Evolutionary conservation across 2,888 invertebrate genomes (phyloP), one percentile per base, ranked within the genome.

Genomic region (Drosophila nr. medialis): DNA sequence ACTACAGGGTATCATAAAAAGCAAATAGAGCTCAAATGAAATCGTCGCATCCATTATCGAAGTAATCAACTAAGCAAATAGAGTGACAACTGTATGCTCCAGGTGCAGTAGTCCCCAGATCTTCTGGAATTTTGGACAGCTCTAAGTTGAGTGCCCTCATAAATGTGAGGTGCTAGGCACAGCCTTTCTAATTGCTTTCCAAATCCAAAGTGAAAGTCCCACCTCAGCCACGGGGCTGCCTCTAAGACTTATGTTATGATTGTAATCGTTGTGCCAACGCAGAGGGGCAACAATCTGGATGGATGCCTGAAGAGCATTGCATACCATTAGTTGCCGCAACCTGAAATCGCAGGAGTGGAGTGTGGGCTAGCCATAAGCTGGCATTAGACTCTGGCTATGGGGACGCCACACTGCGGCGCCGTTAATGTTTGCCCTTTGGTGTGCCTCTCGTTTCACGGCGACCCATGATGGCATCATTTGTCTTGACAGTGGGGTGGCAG

Each of bases 111-210:
- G 60, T 27, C 51, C 32, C 27, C 40, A 42, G 62, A 42, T 34
- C 50, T 67, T 50, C 30, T 45, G 8, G 8, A 40, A 40, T 10
- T 40, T 4, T n/a, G 36, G 40, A 21, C 32, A 51, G 34, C 32
- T 38, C 13, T 38, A n/a, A 27, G 30, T 21, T 30, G 15, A 7
- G 45, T 24, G 58, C 51, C 10, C 59, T 55, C 72, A 77, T 72
- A 66, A 84, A 75, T 71, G 72, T 67, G 27, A 59, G 34, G 60
- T 48, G 36, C 21, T n/a, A 53, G 40, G 34, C 45, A 51, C 59
- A 62, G 69, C 59, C 79, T 79, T 84, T 72, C 81, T 86, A 86
- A 86, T 86, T 86, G 86, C 85, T 89, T 88, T 84, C 72, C 86
- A 84, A 86, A 87, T 80, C 75, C 72, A 59, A 54, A 4, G 38